Percentiles rank a stretch among this genome's conserved stretches.
These are phyloP conservation scores for Lysandra bellargus DNA, from an alignment of 2,888 invertebrate genomes.

Conservation along the genomic window DNA sequence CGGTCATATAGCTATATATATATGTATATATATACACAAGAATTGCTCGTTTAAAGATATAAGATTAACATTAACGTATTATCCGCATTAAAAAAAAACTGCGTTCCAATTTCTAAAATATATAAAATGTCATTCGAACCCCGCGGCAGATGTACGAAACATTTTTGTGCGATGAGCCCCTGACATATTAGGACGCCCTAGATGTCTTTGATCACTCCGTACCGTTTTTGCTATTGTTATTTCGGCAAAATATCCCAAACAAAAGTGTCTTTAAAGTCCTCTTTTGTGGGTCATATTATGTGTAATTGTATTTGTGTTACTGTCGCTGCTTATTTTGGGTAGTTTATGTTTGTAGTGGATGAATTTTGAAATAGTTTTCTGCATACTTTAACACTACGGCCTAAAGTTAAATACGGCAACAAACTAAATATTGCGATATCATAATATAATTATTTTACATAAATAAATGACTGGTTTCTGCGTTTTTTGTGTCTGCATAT, in stretches of 20 bases:
- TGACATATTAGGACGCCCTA: conserved; percentile 20
- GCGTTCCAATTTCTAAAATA: background rate
- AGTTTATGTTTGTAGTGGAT: background rate
- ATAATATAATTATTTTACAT: no score
- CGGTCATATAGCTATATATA: no score
- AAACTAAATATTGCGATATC: no score
- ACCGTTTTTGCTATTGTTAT: background rate
- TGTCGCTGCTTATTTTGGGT: background rate
- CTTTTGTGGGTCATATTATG: background rate
- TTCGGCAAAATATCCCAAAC: background rate
- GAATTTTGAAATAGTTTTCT: background rate
- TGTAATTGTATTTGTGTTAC: background rate
- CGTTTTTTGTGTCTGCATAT: no score
- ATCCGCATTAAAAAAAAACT: background rate
- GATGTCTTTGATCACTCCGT: conserved; percentile 11
- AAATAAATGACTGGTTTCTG: no score
- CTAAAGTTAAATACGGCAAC: background rate
- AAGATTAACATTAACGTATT: no score
- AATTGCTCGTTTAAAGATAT: no score
- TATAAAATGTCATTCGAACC: conserved; percentile 5
- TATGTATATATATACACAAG: no score
- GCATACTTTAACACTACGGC: background rate
- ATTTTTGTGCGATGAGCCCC: conserved; percentile 21
- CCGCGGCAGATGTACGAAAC: background rate
- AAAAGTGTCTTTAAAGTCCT: conserved; percentile 7